Base-by-base conservation (phyloP, 1,140 invertebrate genomes). In the Drosophila guanche region DNA sequence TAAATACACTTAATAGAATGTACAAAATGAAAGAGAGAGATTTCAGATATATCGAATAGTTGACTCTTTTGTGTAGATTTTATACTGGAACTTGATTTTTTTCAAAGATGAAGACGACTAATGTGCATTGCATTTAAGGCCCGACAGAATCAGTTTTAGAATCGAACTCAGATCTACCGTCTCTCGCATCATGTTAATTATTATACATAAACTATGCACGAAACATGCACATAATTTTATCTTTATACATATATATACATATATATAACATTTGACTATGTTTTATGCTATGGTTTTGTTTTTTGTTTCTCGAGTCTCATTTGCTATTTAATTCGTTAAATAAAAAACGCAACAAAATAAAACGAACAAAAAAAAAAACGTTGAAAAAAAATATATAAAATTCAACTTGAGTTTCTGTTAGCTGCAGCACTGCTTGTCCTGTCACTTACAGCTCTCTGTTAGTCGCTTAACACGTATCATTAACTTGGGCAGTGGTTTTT, bases 121-220 rank as follows among this genome's bases (percentile, higher is more conserved):
- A 43, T 74, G 54, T 59, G 50, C 63, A 58, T 61, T 71, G 81
- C 83, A 86, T 88, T 86, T 86, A 88, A 81, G 63, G 62, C 55
- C 58, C 33, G 16, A 16, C 41, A 56, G 43, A 56, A 68, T 68
- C 62, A 69, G 66, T 68, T 46, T 42, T 48, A 57, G 50, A 60
- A 56, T 12, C 6, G 33, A 51, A 62, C 41, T 46, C 40, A 63
- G 47, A 7, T 29, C 33, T 37, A 37, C 10, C 33, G 33, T 37
- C 33, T 66, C 76, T 59, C 57, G 72, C 69, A 76, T 81, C 81
- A 84, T 70, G 73, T 74, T 86, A 65, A 86, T 62, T 76, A 62
- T 54, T 72, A 76, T 63, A 76, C 51, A 75, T 76, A 65, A 71
- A 57, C 47, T 68, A 78, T 53, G 79, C 79, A 79, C 79, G 68